phyloP scores from a whole-genome alignment of 35 echinoderm and acorn worm species.

The Apostichopus parvimensis region DNA sequence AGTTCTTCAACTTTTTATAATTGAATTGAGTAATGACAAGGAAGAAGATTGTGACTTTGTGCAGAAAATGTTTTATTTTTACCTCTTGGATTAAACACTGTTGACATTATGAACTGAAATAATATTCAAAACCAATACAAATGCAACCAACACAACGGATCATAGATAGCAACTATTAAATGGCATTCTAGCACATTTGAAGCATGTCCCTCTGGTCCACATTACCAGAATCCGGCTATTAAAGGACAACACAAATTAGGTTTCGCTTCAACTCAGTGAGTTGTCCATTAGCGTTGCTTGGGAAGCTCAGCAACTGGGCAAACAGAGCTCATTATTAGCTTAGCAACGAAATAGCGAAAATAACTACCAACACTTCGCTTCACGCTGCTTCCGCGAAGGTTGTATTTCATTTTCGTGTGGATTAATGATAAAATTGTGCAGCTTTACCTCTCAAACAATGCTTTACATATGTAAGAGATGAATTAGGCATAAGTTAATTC shows the following conservation, averaged over 20 bases:
- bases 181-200: neutral
- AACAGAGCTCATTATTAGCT: neutral
- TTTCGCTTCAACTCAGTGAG: neutral
- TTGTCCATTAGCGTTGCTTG: neutral
- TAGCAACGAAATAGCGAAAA: neutral
- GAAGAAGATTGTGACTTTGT: no score
- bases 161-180: neutral
- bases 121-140: no score
- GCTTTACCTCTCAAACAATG: no score
- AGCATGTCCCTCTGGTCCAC: neutral
- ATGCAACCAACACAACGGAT: neutral
- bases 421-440: no score
- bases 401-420: neutral
- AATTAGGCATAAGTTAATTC: no score
- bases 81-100: no score
- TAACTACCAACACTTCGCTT: neutral
- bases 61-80: no score
- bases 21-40: no score
- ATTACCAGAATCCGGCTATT: neutral
- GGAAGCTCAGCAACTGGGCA: constrained; percentile 1
- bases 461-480: no score
- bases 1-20: no score
- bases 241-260: neutral
- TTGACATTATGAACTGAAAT: no score
- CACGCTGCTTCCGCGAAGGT: neutral